Conservation (phyloP, 2,888 invertebrate species). For the Drosophila koepferae region DNA sequence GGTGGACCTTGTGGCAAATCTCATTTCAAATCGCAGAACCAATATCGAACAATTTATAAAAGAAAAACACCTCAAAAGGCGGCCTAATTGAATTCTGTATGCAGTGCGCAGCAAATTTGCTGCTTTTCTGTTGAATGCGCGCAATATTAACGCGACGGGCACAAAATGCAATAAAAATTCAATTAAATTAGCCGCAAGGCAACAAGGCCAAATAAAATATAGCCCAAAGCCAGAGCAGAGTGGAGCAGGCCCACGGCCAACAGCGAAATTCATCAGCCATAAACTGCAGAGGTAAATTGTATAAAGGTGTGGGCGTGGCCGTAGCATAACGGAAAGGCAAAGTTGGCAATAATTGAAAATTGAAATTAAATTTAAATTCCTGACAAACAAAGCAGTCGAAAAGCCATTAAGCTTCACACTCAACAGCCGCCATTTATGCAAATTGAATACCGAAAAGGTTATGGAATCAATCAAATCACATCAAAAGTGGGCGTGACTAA, state of each 20-base stretch:
- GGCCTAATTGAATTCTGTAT: constrained; percentile 62
- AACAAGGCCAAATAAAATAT: constrained; percentile 34
- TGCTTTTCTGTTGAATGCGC: constrained; percentile 38
- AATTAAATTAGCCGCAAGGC: constrained; percentile 79
- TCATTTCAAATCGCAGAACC: constrained; percentile 18
- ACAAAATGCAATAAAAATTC: constrained; percentile 76
- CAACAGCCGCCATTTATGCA: constrained; percentile 63
- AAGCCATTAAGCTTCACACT: constrained; percentile 28
- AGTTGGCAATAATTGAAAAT: constrained; percentile 73
- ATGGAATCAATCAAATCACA: constrained; percentile 72
- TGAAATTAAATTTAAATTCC: constrained; percentile 69
- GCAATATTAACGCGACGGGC: constrained; percentile 38
- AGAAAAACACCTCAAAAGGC: constrained; percentile 23
- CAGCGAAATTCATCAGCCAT: constrained; percentile 13
- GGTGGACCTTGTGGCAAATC: constrained; percentile 11
- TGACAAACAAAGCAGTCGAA: constrained; percentile 34
- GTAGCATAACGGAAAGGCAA: constrained; percentile 10
- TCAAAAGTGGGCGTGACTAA: constrained; percentile 52
- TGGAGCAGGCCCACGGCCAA: background rate
- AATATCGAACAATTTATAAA: constrained; percentile 16
- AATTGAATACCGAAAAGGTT: constrained; percentile 62
- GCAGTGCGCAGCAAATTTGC: constrained; percentile 35
- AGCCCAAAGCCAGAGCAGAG: background rate
- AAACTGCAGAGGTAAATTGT: constrained; percentile 64
- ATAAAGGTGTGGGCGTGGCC: constrained; percentile 41